phyloP scores from a whole-genome alignment of 1,140 invertebrate species.

The Phocides pigmalion region DNA sequence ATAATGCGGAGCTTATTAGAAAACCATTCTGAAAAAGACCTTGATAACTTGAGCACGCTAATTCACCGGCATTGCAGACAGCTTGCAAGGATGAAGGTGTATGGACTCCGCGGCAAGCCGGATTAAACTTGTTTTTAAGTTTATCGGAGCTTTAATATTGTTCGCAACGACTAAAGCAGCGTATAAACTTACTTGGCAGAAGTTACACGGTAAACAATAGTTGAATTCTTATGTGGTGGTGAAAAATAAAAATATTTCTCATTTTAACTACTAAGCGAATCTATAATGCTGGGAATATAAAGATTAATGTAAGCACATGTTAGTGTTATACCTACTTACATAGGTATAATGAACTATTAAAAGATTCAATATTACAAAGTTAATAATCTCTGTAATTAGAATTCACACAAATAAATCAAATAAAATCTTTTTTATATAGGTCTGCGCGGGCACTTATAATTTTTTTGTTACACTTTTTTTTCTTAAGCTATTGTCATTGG shows the following conservation, averaged over 20 bases:
- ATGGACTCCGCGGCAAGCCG: conserved; percentile 64
- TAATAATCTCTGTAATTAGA: no score
- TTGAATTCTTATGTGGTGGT: conserved; percentile 22
- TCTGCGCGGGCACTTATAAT: no score
- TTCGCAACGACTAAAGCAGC: conserved; percentile 68
- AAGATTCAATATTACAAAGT: no score
- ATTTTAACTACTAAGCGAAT: neutral
- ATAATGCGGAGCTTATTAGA: neutral
- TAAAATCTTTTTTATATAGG: no score
- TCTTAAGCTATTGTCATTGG: no score
- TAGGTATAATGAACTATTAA: no score
- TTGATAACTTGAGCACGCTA: conserved; percentile 56
- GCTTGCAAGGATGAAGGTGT: conserved; percentile 65
- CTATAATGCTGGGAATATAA: neutral
- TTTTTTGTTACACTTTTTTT: no score
- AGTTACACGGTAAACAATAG: conserved; percentile 49
- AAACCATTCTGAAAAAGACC: neutral
- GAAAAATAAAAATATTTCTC: conserved; percentile 7
- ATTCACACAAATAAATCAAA: no score
- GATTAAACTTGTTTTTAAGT: conserved; percentile 80
- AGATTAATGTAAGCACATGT: no score
- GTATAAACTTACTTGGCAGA: conserved; percentile 59
- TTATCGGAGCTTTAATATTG: conserved; percentile 78
- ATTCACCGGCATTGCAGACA: conserved; percentile 67
- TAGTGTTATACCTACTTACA: no score